Conservation (phyloP, 2,797 vertebrate genomes). For the Bovichtus diacanthus region DNA sequence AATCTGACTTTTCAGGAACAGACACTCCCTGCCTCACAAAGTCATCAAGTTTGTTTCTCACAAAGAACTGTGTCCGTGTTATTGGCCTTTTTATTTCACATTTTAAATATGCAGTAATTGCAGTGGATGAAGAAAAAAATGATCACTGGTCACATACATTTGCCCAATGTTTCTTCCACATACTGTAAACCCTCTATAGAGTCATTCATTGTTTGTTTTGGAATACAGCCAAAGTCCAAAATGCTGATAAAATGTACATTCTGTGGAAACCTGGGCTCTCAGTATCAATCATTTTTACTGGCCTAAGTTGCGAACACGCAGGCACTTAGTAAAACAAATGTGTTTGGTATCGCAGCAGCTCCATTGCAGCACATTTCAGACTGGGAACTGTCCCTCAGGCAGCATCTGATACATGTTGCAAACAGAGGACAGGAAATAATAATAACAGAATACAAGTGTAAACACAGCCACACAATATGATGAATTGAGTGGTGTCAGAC, state of each 20-base stretch:
- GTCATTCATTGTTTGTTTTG: neutral
- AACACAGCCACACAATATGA: neutral
- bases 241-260: neutral
- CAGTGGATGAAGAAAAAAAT: neutral
- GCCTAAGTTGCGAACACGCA: neutral
- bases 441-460: neutral
- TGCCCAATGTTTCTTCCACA: neutral
- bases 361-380: neutral
- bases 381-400: neutral
- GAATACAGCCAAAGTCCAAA: neutral
- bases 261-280: neutral
- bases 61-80: neutral
- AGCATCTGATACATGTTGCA: neutral
- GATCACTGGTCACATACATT: neutral
- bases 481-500: neutral
- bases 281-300: neutral
- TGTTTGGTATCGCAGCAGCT: neutral
- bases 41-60: neutral
- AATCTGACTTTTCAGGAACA: too few species aligned
- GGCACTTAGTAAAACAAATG: neutral
- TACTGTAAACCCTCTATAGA: neutral
- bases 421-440: conserved; percentile 6
- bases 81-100: neutral
- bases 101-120: neutral
- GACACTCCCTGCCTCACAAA: neutral